Evolutionary conservation across 2,888 invertebrate species (phyloP), one percentile per base, ranked within the genome.

Genomic region (Myopa testacea): DNA sequence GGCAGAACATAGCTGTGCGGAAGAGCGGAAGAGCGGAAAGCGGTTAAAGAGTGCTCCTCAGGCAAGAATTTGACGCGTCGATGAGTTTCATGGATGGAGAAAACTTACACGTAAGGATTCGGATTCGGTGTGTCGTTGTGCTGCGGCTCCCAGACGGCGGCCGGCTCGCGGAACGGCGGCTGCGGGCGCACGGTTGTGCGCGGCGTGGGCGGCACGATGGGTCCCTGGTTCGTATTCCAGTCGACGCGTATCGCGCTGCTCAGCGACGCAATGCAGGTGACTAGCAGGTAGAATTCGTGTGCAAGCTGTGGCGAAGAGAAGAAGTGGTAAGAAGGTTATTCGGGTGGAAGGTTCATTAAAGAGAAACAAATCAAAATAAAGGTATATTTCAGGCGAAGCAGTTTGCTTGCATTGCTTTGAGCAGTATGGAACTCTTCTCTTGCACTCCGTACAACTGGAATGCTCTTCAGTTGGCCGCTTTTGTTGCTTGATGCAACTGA

Each of bases 101-200:
- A 45, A 63, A 85, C 84, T 90, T 90, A 92, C 92, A 91, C 91
- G 86, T 92, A 91, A 83, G 91, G 91, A 82, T 92, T 91, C 77
- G 93, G 92, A 86, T 93, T 92, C 45, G 92, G 92, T 38, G 90
- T 88, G 82, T 93, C 93, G 81, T 91, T 90, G 26, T 89, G 87
- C 79, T 91, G 88, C 84, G 91, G 90, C 83, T 93, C 93, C 92
- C 92, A 93, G 26, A 93, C 93, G 45, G 92, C 91, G 81, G 92
- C 92, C 2, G 93, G 93, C 40, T 86, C 88, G 34, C 91, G 90
- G 85, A 89, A 91, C 70, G 92, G 92, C 85, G 89, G 91, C 82
- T 89, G 81, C 37, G 89, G 90, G 0, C 90, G 90, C 82, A 90
- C 88, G 80, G 89, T 87, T 7, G 90, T 89, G 80, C 91, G 91